These are phyloP conservation scores for Drosophila triauraria DNA, from an alignment of 1,140 invertebrate species.

Conservation along the genomic window DNA sequence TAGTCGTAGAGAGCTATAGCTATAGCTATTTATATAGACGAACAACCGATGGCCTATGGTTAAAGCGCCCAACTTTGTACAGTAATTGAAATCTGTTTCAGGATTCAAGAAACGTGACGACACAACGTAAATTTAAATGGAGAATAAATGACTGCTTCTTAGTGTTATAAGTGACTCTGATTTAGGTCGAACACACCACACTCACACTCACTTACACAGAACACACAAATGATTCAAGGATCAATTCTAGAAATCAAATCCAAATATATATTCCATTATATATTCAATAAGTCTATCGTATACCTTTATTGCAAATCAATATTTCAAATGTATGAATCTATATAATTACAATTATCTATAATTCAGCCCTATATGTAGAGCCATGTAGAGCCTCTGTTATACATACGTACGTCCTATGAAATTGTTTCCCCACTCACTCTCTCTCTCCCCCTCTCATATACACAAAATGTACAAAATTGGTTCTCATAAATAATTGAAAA, in stretches of 20 bases:
- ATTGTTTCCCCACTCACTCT: conserved; percentile 33
- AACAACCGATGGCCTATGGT: conserved; percentile 47
- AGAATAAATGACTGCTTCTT: conserved; percentile 84
- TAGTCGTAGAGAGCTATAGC: conserved; percentile 51
- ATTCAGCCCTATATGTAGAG: conserved; percentile 54
- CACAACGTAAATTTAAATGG: conserved; percentile 82
- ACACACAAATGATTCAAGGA: conserved; percentile 55
- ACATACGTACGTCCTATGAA: conserved; percentile 25
- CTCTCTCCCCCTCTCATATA: conserved; percentile 24
- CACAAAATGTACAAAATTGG: conserved; percentile 79
- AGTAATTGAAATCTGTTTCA: conserved; percentile 83
- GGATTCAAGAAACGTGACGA: conserved; percentile 78
- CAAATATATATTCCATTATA: conserved; percentile 74
- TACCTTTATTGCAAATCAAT: conserved; percentile 76
- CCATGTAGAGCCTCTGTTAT: conserved; percentile 76
- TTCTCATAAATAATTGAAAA: conserved; percentile 74
- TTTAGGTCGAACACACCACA: conserved; percentile 69
- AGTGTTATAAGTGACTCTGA: conserved; percentile 83
- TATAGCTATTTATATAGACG: conserved; percentile 46
- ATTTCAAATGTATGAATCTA: conserved; percentile 57
- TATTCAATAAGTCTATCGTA: conserved; percentile 79
- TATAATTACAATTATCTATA: conserved; percentile 57
- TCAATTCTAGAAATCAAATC: conserved; percentile 78
- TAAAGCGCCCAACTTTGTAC: conserved; percentile 70
- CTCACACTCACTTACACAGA: conserved; percentile 9